These are phyloP conservation scores for Chrysotoxum bicinctum DNA, from an alignment of 2,888 invertebrate species.

Conservation along the genomic window DNA sequence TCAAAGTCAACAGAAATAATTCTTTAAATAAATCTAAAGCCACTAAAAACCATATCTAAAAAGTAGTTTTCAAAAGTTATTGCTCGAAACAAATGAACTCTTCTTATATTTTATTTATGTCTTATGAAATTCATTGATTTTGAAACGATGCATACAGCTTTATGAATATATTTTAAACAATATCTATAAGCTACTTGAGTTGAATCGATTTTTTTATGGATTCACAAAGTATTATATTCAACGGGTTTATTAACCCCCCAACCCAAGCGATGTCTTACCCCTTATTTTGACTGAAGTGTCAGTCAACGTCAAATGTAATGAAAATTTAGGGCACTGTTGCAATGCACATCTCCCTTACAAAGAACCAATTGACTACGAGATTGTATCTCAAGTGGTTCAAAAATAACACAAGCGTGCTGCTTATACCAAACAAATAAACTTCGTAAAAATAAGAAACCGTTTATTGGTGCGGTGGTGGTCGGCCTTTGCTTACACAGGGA, in stretches of 20 bases:
- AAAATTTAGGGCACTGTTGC: constrained; percentile 16
- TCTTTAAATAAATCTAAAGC: no score
- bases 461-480: neutral
- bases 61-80: no score
- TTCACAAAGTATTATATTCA: neutral
- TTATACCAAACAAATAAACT: constrained; percentile 44
- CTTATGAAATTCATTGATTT: no score
- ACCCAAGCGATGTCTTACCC: neutral
- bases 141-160: neutral
- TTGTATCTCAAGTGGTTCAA: constrained; percentile 47
- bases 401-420: constrained; percentile 10
- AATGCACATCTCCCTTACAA: neutral
- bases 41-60: no score
- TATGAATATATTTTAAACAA: neutral
- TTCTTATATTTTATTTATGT: no score
- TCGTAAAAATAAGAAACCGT: constrained; percentile 9
- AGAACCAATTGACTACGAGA: constrained; percentile 26
- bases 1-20: no score
- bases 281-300: constrained; percentile 16
- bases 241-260: constrained; percentile 21
- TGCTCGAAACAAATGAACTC: no score
- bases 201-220: neutral
- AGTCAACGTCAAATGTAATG: constrained; percentile 27
- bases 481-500: constrained; percentile 6
- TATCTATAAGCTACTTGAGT: neutral